Evolutionary conservation across 30 jellyfish, hydroid and myxozoan genomes (phyloP), one percentile per base, ranked within the genome.

Genomic region (Nemopilema nomurai): DNA sequence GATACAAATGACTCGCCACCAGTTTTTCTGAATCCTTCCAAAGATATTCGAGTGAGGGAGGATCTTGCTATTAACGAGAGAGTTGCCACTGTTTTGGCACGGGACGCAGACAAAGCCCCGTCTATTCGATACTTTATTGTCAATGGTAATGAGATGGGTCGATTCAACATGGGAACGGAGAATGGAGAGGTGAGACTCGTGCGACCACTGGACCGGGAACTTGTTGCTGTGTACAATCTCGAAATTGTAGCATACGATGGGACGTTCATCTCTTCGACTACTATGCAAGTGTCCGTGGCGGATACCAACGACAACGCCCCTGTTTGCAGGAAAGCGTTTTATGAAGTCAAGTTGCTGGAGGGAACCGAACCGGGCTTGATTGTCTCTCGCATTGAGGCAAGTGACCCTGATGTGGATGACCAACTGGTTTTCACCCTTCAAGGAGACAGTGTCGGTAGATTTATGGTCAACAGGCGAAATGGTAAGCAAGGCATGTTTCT

Each of bases 1-100:
- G 97, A 95, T 69, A 82, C 88, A 50, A 95, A 95, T 66, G 95
- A 95, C 72, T 90, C 96, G 22, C 96, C 99, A 18, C 99, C 99
- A 1, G 86, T 78, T 4, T 90, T 95, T 57, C 62, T 72, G 67
- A 28, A 71, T 19, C 79, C 72, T 33, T 64, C 65, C 16, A 89
- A 80, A 22, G 21, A 8, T 28, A 67, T 95, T 71, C 67, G 71
- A 30, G 89, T 87, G 25, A 53, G 91, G 66, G 97, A 95, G 67
- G 97, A 95, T 85, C 90, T 87, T 63, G 74, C 86, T 16, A 81
- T 83, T 27, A 96, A 88, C 64, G 97, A 95, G 64, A 85, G 75
- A 62, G 84, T 95, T 16, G 96, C 96, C 23, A 28, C 81, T 20
- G 96, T 95, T 51, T 76, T 80, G 26, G 97, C 99, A 16, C 81